These are phyloP conservation scores for Chionodraco myersi DNA, from an alignment of 2,113 vertebrate species.

Conservation along the genomic window DNA sequence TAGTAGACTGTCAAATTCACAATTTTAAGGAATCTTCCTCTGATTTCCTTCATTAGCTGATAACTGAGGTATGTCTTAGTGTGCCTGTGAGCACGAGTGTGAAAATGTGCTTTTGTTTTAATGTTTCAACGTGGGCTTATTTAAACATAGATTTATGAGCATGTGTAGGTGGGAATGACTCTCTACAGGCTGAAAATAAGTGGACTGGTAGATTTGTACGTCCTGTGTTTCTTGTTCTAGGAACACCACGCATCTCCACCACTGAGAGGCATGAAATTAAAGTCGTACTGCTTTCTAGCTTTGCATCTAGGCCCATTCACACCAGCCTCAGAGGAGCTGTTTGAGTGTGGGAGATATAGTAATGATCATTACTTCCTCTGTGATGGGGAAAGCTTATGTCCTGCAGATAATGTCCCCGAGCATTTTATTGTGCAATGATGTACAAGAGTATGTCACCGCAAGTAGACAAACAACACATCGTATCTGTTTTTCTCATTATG, in stretches of 20 bases:
- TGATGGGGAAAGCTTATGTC: conserved; percentile 26
- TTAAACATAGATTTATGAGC: conserved; percentile 49
- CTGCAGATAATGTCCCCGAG: conserved; percentile 37
- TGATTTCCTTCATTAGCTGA: conserved; percentile 4
- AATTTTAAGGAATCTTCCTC: not conserved
- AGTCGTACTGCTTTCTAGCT: conserved; percentile 4
- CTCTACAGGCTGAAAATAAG: conserved; percentile 54
- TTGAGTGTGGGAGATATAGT: conserved; percentile 39
- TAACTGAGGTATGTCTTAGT: conserved; percentile 24
- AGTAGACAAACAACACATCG: conserved; percentile 14
- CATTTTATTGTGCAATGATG: conserved; percentile 16
- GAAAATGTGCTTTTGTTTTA: conserved; percentile 32
- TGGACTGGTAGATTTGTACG: conserved; percentile 19
- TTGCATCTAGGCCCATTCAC: conserved; percentile 26
- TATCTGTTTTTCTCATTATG: conserved; percentile 23
- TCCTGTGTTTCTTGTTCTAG: conserved; percentile 22
- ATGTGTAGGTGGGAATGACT: conserved; percentile 46
- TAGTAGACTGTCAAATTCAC: not conserved
- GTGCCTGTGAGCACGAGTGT: conserved; percentile 1
- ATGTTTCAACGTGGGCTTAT: conserved; percentile 33
- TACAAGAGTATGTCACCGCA: conserved; percentile 21
- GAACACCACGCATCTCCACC: conserved; percentile 12
- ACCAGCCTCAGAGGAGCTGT: conserved; percentile 33
- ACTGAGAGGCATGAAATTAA: conserved; percentile 8
- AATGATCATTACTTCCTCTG: conserved; percentile 39